Evolutionary conservation across 1,140 invertebrate genomes (phyloP).

Genomic region (Megathymus violae): DNA sequence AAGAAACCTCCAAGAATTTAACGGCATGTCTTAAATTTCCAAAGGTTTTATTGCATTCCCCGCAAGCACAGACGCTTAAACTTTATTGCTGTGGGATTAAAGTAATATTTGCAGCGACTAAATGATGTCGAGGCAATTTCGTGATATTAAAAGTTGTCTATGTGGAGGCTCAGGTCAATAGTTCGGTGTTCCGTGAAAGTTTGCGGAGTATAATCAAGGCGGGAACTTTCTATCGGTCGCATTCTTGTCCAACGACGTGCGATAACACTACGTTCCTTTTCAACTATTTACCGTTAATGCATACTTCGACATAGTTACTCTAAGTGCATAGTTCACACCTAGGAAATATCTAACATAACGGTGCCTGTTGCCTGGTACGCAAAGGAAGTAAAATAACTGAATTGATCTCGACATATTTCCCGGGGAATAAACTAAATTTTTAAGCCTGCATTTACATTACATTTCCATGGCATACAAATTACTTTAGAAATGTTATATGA

Average conservation of each 20-base stretch:
- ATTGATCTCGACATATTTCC: conserved; percentile 6
- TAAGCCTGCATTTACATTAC: not conserved
- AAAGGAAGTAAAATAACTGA: conserved; percentile 1
- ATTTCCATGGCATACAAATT: conserved; percentile 23
- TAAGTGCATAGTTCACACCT: conserved; percentile 56
- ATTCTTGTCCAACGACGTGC: conserved; percentile 68
- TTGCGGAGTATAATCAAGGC: conserved; percentile 66
- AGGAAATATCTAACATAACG: conserved; percentile 11
- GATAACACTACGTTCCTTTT: conserved; percentile 69
- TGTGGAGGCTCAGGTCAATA: conserved; percentile 75
- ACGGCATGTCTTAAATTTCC: conserved; percentile 73
- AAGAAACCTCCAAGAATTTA: conserved; percentile 72
- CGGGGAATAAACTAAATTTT: conserved; percentile 2
- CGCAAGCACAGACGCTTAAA: conserved; percentile 81
- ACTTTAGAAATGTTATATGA: conserved; percentile 42
- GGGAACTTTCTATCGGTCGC: conserved; percentile 69
- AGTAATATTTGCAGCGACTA: conserved; percentile 81
- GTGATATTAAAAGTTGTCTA: conserved; percentile 79
- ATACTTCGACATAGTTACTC: conserved; percentile 44
- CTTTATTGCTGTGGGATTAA: conserved; percentile 82
- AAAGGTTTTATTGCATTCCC: conserved; percentile 82
- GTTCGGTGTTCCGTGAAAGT: conserved; percentile 68
- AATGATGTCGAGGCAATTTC: conserved; percentile 80
- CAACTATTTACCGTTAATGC: conserved; percentile 62
- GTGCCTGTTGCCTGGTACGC: conserved; percentile 3